A percentile compares a stretch with the other conserved stretches of the same genome.
phyloP scores from a whole-genome alignment of 1,140 invertebrate species.

The Leptopilina clavipes region DNA sequence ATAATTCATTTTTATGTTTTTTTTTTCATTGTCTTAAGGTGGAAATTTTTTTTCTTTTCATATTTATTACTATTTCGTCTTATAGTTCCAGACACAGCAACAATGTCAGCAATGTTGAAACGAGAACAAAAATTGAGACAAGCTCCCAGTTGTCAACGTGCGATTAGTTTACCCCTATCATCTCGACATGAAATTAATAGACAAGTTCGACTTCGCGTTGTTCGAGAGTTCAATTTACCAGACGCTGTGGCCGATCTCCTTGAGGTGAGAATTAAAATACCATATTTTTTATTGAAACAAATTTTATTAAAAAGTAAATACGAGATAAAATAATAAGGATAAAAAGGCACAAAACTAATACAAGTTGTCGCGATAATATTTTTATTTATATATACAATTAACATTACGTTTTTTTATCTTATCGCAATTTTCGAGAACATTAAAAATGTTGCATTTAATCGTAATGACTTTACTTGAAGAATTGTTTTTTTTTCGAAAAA shows the following conservation, averaged over 20 bases:
- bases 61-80: constrained; percentile 32
- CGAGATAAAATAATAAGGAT: not conserved
- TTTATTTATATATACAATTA: constrained; percentile 38
- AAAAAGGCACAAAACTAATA: not conserved
- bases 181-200: constrained; percentile 86
- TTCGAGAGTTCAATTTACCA: constrained; percentile 94
- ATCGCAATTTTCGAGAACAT: not conserved
- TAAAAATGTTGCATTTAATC: not conserved
- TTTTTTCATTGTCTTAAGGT: not conserved
- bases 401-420: constrained; percentile 6
- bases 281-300: not conserved
- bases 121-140: constrained; percentile 89
- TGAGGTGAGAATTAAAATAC: constrained; percentile 74
- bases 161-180: constrained; percentile 83
- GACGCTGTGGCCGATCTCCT: constrained; percentile 92
- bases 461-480: not conserved
- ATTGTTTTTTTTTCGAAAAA: not conserved
- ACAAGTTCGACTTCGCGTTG: constrained; percentile 89
- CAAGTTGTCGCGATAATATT: constrained; percentile 11
- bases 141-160: constrained; percentile 86
- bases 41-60: constrained; percentile 15
- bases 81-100: constrained; percentile 83
- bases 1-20: constrained; percentile 2
- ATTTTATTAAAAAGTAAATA: not conserved
- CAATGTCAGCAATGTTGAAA: constrained; percentile 88